Percentiles rank a stretch among this genome's conserved stretches.
Conservation (phyloP, 2,888 invertebrate genomes). For the Fragum fragum region DNA sequence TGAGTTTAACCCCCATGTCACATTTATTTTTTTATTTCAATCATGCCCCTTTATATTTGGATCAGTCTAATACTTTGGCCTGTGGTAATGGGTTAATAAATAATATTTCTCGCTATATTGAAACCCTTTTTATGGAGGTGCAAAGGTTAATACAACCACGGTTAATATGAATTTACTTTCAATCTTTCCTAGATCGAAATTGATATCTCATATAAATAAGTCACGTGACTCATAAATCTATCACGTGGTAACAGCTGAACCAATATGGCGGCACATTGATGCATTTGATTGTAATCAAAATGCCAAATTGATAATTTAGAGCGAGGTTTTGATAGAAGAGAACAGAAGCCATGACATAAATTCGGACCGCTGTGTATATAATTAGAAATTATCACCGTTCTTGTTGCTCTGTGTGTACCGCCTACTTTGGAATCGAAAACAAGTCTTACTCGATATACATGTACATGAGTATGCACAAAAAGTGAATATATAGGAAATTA, state of each 20-base stretch:
- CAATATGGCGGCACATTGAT: constrained; percentile 67
- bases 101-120: too few relatives aligned
- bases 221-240: constrained; percentile 66
- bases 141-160: neutral
- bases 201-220: constrained; percentile 49
- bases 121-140: neutral
- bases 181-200: constrained; percentile 21
- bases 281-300: constrained; percentile 58
- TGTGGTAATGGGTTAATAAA: too few relatives aligned
- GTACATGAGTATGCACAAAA: too few relatives aligned
- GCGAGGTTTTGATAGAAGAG: constrained; percentile 52
- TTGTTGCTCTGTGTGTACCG: neutral
- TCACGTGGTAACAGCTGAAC: constrained; percentile 66
- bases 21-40: too few relatives aligned
- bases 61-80: too few relatives aligned
- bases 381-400: constrained; percentile 24
- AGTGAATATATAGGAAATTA: too few relatives aligned
- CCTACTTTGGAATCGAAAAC: neutral
- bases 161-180: neutral
- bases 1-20: too few relatives aligned
- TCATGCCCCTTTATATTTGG: too few relatives aligned
- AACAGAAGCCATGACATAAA: constrained; percentile 52
- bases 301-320: constrained; percentile 66
- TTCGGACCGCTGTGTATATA: constrained; percentile 4
- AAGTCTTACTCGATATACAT: too few relatives aligned